Evolutionary conservation across 2,888 invertebrate species (phyloP).

Genomic region (Silvanus unidentatus): DNA sequence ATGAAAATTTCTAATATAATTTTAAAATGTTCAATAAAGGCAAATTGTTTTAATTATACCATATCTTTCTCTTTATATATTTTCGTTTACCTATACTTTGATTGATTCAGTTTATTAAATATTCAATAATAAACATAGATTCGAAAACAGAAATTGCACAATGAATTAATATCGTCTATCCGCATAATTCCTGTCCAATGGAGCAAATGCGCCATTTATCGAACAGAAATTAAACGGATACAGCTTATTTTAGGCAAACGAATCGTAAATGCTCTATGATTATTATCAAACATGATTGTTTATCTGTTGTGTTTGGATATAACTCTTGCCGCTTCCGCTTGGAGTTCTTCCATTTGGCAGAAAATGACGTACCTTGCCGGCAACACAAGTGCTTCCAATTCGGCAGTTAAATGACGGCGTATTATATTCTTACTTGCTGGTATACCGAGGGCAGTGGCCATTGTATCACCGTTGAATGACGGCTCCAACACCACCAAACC

Average conservation of each 20-base stretch:
- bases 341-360: slow-evolving; percentile 80
- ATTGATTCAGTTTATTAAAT: slow-evolving; percentile 15
- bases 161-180: too few relatives aligned
- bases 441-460: slow-evolving; percentile 89
- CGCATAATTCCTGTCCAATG: too few relatives aligned
- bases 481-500: slow-evolving; percentile 90
- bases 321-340: slow-evolving; percentile 68
- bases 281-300: slow-evolving; percentile 24
- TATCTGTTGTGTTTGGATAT: slow-evolving; percentile 56
- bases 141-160: slow-evolving; percentile 25
- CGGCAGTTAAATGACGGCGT: slow-evolving; percentile 82
- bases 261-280: slow-evolving; percentile 16
- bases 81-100: slow-evolving; percentile 27
- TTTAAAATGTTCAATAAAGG: slow-evolving; percentile 24
- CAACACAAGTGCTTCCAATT: slow-evolving; percentile 83
- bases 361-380: slow-evolving; percentile 90
- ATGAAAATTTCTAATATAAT: slow-evolving; percentile 23
- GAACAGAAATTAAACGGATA: not conserved
- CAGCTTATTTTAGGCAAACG: slow-evolving; percentile 14
- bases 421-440: slow-evolving; percentile 91
- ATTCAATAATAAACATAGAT: slow-evolving; percentile 2
- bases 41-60: slow-evolving; percentile 11
- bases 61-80: not conserved
- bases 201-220: too few relatives aligned
- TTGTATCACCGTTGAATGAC: slow-evolving; percentile 89